A percentile compares a stretch with the other conserved stretches of the same genome.
These are phyloP conservation scores for Serrognathus titanus DNA, from an alignment of 2,888 invertebrate species.

Conservation along the genomic window DNA sequence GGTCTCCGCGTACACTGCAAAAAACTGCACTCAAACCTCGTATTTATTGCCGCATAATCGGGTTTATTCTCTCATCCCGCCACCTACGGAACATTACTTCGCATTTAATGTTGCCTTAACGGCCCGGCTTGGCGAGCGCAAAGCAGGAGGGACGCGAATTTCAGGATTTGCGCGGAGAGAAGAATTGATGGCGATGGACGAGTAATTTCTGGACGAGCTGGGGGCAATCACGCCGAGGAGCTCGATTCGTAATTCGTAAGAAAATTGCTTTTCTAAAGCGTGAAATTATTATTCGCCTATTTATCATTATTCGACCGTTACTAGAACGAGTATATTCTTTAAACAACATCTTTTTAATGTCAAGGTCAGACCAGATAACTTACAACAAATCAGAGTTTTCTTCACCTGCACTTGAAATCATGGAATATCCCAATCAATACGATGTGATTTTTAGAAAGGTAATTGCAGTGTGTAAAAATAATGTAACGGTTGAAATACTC, in stretches of 20 bases:
- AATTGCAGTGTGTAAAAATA: no score
- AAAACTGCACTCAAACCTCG: constrained; percentile 28
- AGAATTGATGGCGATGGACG: constrained; percentile 37
- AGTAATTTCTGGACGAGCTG: constrained; percentile 35
- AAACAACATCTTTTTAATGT: no score
- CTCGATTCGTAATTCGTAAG: constrained; percentile 35
- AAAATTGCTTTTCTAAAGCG: constrained; percentile 25
- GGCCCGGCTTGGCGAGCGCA: constrained; percentile 12
- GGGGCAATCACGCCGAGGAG: constrained; percentile 34
- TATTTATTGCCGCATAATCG: constrained; percentile 38
- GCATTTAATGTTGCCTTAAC: constrained; percentile 31
- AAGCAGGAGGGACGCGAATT: no score
- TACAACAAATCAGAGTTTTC: no score
- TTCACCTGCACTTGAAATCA: no score
- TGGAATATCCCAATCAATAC: no score
- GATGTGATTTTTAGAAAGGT: no score
- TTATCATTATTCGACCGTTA: no score
- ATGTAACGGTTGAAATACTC: no score
- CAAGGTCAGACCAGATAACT: no score
- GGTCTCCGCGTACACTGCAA: constrained; percentile 17
- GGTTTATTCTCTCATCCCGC: constrained; percentile 35
- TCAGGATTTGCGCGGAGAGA: constrained; percentile 29
- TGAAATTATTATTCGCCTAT: not conserved
- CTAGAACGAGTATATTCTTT: no score
- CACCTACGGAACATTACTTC: constrained; percentile 38